Evolutionary conservation across 2,888 invertebrate species (phyloP), one percentile per base, ranked within the genome.

Genomic region (Lithophane semibrunnea): DNA sequence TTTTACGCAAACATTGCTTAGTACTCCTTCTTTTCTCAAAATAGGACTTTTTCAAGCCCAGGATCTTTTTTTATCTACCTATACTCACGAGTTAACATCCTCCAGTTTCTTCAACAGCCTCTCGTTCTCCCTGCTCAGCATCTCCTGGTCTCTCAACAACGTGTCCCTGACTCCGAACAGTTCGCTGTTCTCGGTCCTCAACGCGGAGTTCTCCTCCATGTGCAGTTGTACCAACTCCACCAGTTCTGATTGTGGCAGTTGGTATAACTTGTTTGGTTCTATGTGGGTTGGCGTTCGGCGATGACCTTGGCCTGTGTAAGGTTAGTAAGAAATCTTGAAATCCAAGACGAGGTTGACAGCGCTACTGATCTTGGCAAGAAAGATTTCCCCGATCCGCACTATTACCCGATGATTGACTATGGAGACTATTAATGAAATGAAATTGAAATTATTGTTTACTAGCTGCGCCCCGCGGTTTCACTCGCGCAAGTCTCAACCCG

Each of bases 101-200:
- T 99, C 99, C 73, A 99, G 95, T 94, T 99, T 99, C 93, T 98
- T 98, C 73, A 98, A 94, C 79, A 99, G 96, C 73, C 98, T 96
- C 92, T 99, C 99, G 91, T 99, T 99, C 94, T 99, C 99, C 75
- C 98, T 96, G 90, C 98, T 99, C 49, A 99, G 98, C 58, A 98
- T 94, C 93, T 99, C 99, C 92, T 99, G 99, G 93, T 99, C 99
- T 18, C 99, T 95, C 84, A 99, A 97, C 80, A 99, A 97, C 84
- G 98, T 97, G 92, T 99, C 99, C 68, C 98, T 96, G 0, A 98
- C 97, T 56, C 97, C 97, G 94, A 98, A 99, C 73, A 99, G 96
- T 87, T 99, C 99, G 2, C 98, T 97, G 94, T 99, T 99, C 95
- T 99, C 99, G 37, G 97, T 97, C 64, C 99, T 97, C 72, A 98